phyloP scores from a whole-genome alignment of 2,797 vertebrate genomes.

The Tinamus major region DNA sequence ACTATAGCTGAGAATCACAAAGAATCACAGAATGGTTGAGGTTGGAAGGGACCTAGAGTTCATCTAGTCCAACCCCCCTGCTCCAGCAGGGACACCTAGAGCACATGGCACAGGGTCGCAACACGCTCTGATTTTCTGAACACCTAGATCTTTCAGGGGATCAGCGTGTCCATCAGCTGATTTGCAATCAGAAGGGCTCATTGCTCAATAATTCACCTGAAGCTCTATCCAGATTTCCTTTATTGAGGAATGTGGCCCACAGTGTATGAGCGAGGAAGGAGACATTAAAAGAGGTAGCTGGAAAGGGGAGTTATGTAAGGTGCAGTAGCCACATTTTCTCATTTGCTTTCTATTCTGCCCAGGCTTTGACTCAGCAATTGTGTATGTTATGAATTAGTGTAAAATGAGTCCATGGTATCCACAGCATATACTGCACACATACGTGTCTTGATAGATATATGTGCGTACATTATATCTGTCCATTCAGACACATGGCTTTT shows the following conservation, averaged over 20 bases:
- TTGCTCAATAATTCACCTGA: background rate
- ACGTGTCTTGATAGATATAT: slow-evolving; percentile 50
- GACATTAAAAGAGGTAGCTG: background rate
- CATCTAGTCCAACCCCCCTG: too few species aligned
- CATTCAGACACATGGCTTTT: slow-evolving; percentile 10
- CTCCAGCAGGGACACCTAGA: too few species aligned
- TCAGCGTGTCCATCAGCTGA: background rate
- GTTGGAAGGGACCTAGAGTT: too few species aligned
- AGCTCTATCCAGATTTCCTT: background rate
- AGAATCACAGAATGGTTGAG: too few species aligned
- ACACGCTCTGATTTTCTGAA: background rate
- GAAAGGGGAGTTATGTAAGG: background rate
- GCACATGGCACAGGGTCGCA: too few species aligned
- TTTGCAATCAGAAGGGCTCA: background rate
- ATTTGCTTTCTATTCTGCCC: slow-evolving; percentile 38
- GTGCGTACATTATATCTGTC: slow-evolving; percentile 16
- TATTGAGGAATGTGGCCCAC: background rate
- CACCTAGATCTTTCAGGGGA: background rate
- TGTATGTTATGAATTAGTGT: slow-evolving; percentile 44
- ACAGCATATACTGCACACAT: background rate
- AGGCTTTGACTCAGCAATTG: slow-evolving; percentile 45
- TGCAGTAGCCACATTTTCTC: background rate
- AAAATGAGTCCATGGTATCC: slow-evolving; percentile 2
- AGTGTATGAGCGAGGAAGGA: background rate
- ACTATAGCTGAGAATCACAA: background rate